Evolutionary conservation across 2,113 vertebrate species (phyloP).

Genomic region (Brachypteracias leptosomus): DNA sequence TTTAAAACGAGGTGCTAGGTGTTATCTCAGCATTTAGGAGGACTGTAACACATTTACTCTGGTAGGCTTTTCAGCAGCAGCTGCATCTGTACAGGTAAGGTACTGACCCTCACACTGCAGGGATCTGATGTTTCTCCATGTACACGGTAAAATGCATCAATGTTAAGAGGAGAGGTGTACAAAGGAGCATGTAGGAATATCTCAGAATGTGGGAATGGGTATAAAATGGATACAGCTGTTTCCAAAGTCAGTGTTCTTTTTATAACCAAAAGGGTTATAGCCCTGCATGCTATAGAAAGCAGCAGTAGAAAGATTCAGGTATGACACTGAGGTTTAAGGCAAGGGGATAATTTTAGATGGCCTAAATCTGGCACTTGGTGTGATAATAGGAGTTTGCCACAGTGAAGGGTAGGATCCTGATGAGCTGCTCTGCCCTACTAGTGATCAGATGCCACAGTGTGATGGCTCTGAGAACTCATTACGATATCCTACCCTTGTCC

Average conservation of each 20-base stretch:
- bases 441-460: neutral
- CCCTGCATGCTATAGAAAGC: neutral
- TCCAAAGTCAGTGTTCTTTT: neutral
- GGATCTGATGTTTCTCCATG: neutral
- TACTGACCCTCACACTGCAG: neutral
- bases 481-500: neutral
- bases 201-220: neutral
- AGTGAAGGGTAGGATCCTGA: neutral
- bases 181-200: neutral
- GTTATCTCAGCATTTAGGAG: neutral
- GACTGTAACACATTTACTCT: neutral
- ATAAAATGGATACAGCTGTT: neutral
- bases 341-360: constrained; percentile 15
- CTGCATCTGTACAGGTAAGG: neutral
- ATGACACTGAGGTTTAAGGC: neutral
- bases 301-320: neutral
- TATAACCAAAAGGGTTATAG: neutral
- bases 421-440: fast-evolving
- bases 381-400: neutral
- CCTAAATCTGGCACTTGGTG: neutral
- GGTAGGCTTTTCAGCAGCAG: neutral
- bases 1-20: neutral
- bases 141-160: neutral
- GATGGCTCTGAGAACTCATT: neutral
- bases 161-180: neutral